phyloP scores from a whole-genome alignment of 1,140 invertebrate species.

The Batillaria attramentaria region DNA sequence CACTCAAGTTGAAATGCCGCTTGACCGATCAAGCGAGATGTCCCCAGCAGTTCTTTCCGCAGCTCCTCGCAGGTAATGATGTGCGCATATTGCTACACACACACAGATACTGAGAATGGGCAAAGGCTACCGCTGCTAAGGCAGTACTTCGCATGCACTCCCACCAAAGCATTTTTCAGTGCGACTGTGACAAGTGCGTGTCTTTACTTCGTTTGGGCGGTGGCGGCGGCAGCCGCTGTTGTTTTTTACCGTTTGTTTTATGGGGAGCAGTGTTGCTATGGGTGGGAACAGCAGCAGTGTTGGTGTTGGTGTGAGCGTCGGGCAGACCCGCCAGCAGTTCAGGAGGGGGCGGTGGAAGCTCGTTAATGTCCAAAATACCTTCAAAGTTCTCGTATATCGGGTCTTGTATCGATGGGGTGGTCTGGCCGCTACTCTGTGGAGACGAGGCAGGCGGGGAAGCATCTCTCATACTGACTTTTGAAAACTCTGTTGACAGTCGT shows the following conservation, averaged over 20 bases:
- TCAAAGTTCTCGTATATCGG: slow-evolving; percentile 64
- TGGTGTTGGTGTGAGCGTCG: slow-evolving; percentile 34
- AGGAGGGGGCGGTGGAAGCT: slow-evolving; percentile 65
- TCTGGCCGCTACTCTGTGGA: slow-evolving; percentile 29
- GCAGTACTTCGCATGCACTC: too few relatives aligned
- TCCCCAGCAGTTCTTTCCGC: too few relatives aligned
- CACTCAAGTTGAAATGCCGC: too few relatives aligned
- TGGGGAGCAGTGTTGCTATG: slow-evolving; percentile 2
- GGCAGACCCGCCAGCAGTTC: slow-evolving; percentile 61
- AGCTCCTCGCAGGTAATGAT: too few relatives aligned
- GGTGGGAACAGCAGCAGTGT: slow-evolving; percentile 22
- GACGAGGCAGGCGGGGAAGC: slow-evolving; percentile 31
- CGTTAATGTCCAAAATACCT: slow-evolving; percentile 64
- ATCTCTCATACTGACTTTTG: slow-evolving; percentile 14
- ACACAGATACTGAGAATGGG: too few relatives aligned
- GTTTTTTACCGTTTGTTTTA: slow-evolving; percentile 36
- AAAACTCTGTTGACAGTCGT: slow-evolving; percentile 50
- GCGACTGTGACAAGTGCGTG: slow-evolving; percentile 51
- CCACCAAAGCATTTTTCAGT: too few relatives aligned
- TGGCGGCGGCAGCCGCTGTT: slow-evolving; percentile 58
- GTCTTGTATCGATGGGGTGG: slow-evolving; percentile 29
- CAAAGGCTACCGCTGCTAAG: too few relatives aligned
- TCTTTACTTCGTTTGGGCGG: slow-evolving; percentile 63
- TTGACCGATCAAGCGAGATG: too few relatives aligned
- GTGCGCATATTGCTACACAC: too few relatives aligned